Evolutionary conservation across 2,113 vertebrate genomes (phyloP).

Genomic region (Typhlomys cinereus): DNA sequence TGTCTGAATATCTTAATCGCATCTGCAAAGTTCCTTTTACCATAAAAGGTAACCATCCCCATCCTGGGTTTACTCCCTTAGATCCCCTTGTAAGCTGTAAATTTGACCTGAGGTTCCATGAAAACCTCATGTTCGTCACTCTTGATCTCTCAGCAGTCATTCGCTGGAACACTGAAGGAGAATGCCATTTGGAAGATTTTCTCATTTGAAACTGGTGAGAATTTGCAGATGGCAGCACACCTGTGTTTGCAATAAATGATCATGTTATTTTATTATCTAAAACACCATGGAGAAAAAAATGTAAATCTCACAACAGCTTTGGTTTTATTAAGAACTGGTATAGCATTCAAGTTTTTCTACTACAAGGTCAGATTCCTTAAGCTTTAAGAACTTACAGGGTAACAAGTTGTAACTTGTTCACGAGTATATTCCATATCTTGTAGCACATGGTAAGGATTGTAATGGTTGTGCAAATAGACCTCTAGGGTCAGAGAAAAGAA

Average conservation of each 20-base stretch:
- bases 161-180: background rate
- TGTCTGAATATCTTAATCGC: background rate
- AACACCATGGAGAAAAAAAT: background rate
- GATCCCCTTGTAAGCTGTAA: background rate
- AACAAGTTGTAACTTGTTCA: background rate
- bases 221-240: background rate
- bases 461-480: background rate
- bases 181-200: background rate
- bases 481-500: background rate
- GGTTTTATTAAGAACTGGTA: background rate
- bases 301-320: background rate
- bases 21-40: background rate
- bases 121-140: background rate
- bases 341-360: background rate
- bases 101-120: background rate
- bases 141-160: background rate
- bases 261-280: background rate
- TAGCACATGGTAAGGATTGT: background rate
- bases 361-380: background rate
- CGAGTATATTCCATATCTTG: background rate
- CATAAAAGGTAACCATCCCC: background rate
- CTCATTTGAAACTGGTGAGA: background rate
- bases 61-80: background rate
- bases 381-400: background rate
- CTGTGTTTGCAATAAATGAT: background rate